Evolutionary conservation across 2,797 vertebrate species (phyloP).

Genomic region (Hylomyscus alleni): DNA sequence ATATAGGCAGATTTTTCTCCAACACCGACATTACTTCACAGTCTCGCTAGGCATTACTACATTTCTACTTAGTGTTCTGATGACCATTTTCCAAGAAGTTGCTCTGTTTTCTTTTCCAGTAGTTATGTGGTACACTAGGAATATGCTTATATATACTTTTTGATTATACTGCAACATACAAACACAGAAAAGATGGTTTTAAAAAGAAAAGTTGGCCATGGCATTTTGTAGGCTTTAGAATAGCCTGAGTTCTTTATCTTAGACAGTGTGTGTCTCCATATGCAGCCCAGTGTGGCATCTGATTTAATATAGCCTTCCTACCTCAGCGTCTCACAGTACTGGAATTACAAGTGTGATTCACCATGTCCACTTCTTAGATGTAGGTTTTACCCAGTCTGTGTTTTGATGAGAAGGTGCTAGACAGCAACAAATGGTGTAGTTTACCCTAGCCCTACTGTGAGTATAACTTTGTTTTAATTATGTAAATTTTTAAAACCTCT

Average conservation of each 20-base stretch:
- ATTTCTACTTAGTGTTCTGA: slow-evolving; percentile 54
- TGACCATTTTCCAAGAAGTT: slow-evolving; percentile 64
- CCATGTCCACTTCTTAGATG: background rate
- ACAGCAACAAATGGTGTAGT: slow-evolving; percentile 30
- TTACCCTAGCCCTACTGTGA: slow-evolving; percentile 38
- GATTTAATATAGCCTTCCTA: background rate
- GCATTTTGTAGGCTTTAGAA: slow-evolving; percentile 61
- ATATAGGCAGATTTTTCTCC: slow-evolving; percentile 45
- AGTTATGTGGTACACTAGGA: background rate
- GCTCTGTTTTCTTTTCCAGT: background rate
- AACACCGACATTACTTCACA: background rate
- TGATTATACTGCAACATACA: slow-evolving; percentile 35
- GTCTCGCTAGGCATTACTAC: background rate
- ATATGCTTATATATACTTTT: slow-evolving; percentile 51
- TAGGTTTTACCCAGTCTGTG: slow-evolving; percentile 65
- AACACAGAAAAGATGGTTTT: slow-evolving; percentile 41
- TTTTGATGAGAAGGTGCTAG: slow-evolving; percentile 40
- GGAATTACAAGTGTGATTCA: background rate
- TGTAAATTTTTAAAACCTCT: slow-evolving; percentile 42
- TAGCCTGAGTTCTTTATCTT: slow-evolving; percentile 34
- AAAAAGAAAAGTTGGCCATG: slow-evolving; percentile 33
- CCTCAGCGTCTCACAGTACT: background rate
- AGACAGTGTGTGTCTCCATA: background rate
- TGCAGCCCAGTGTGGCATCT: background rate
- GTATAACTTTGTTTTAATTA: slow-evolving; percentile 60